These are phyloP conservation scores for Drosophila falleni DNA, from an alignment of 2,888 invertebrate genomes.

Conservation along the genomic window DNA sequence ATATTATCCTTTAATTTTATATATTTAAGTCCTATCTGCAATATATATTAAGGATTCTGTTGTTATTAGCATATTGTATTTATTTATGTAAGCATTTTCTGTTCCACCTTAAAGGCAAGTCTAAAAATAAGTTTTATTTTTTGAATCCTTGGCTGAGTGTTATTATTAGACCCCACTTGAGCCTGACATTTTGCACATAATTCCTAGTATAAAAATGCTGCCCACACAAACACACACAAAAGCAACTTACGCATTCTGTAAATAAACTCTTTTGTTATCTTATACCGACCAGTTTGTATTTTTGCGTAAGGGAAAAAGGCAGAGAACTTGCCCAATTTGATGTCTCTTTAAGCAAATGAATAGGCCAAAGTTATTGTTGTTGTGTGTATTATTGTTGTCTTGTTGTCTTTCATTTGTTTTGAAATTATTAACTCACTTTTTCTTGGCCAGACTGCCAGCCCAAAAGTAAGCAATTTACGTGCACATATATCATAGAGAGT, in stretches of 20 bases:
- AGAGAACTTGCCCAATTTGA: conserved; percentile 22
- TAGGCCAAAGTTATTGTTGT: conserved; percentile 1
- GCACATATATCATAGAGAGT: conserved; percentile 45
- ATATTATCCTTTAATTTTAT: too few relatives aligned
- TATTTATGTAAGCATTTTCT: neutral
- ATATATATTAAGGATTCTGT: neutral
- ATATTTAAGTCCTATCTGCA: too few relatives aligned
- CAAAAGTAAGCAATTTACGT: conserved; percentile 47
- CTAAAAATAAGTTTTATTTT: neutral
- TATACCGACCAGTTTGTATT: conserved; percentile 23
- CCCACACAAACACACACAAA: conserved; percentile 3
- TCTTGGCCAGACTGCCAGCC: conserved; percentile 12
- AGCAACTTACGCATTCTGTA: neutral
- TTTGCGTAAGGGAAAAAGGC: neutral
- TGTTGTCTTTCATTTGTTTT: conserved; percentile 51
- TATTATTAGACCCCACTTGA: conserved; percentile 15
- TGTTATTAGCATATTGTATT: neutral
- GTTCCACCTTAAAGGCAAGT: neutral
- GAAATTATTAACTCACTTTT: conserved; percentile 64
- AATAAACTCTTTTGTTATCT: conserved; percentile 43
- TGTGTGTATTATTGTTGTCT: conserved; percentile 9
- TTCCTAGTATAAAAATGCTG: neutral
- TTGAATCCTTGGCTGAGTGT: neutral
- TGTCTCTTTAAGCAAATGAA: conserved; percentile 50
- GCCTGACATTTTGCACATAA: conserved; percentile 13